Conservation (phyloP, 2,113 vertebrate species). For the Noturus placidus region DNA sequence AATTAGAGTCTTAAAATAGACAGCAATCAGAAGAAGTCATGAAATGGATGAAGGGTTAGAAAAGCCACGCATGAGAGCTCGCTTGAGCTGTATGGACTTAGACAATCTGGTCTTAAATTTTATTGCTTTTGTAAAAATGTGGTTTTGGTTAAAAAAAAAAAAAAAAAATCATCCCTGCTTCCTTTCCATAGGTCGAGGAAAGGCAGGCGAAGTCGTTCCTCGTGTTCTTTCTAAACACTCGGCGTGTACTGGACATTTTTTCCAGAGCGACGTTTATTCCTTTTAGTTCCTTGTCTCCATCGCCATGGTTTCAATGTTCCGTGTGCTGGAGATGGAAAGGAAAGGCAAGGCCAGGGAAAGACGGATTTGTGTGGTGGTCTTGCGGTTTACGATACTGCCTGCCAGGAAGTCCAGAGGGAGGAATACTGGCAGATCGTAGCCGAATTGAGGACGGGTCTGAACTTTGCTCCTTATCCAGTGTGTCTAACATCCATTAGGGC, state of each 20-base stretch:
- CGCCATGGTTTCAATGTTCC: constrained; percentile 1
- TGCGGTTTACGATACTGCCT: constrained; percentile 60
- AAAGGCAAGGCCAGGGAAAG: background rate
- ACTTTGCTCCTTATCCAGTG: constrained; percentile 65
- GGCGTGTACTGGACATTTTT: constrained; percentile 13
- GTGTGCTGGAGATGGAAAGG: background rate
- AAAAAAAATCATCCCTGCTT: background rate
- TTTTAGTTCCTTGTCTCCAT: background rate
- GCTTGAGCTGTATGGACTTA: background rate
- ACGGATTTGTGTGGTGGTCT: constrained; percentile 13
- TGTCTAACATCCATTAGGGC: background rate
- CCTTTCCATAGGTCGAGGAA: background rate
- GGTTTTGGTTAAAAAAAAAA: background rate
- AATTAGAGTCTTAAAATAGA: constrained; percentile 39
- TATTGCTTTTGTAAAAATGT: constrained; percentile 18
- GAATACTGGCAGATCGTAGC: constrained; percentile 59
- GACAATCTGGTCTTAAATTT: background rate
- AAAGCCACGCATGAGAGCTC: background rate
- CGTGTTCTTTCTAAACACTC: background rate
- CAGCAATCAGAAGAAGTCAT: constrained; percentile 34
- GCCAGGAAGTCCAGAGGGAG: constrained; percentile 45
- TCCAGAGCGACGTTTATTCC: background rate
- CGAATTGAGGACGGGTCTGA: constrained; percentile 61
- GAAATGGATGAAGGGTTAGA: constrained; percentile 43
- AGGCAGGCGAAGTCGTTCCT: background rate